A percentile compares a stretch with the other conserved stretches of the same genome.
Conservation (phyloP, 2,797 vertebrate species). For the Mycteria americana region DNA sequence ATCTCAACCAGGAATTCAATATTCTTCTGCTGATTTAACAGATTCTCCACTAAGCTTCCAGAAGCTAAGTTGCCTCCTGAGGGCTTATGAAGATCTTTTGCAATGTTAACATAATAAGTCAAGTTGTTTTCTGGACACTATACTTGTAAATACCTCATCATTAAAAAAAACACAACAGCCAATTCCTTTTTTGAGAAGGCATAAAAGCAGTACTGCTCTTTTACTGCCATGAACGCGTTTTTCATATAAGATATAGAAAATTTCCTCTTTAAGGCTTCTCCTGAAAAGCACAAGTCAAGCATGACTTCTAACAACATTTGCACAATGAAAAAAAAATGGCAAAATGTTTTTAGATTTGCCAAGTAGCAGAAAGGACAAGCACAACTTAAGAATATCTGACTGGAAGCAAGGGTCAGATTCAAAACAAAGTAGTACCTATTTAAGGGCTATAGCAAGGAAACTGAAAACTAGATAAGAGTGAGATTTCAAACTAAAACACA, state of each 20-base stretch:
- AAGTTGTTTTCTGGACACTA: constrained; percentile 21
- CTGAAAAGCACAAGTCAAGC: not conserved
- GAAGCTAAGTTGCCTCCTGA: constrained; percentile 33
- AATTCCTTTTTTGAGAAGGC: not conserved
- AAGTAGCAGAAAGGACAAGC: not conserved
- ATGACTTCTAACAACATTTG: not conserved
- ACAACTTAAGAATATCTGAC: not conserved
- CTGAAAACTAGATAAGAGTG: not conserved
- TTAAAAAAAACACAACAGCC: not conserved
- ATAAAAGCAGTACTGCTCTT: not conserved
- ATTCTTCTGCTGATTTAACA: constrained; percentile 47
- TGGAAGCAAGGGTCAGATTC: not conserved
- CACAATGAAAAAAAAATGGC: not conserved
- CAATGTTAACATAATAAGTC: constrained; percentile 10
- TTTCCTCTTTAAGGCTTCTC: not conserved
- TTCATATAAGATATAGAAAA: not conserved
- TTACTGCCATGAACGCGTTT: not conserved
- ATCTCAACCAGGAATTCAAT: constrained; percentile 36
- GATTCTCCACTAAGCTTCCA: constrained; percentile 47
- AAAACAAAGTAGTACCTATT: not conserved
- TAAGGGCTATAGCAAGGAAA: not conserved
- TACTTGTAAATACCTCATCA: constrained; percentile 5
- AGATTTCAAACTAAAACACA: not conserved
- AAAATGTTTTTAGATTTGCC: not conserved
- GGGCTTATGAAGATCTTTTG: constrained; percentile 34